These are phyloP conservation scores for Diplodus puntazzo DNA, from an alignment of 2,797 vertebrate species.

Conservation along the genomic window DNA sequence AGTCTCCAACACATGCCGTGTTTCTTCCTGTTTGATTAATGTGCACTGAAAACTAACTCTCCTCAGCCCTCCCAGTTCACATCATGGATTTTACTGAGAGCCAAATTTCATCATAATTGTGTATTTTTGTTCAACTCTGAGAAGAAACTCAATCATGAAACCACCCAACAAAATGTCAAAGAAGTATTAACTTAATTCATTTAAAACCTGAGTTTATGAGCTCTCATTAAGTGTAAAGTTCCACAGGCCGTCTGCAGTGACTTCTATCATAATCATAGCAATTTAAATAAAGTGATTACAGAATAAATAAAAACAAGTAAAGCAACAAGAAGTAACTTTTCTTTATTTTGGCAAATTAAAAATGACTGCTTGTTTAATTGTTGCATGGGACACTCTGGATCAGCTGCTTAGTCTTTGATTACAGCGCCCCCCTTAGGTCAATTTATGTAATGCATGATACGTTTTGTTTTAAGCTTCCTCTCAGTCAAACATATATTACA, in stretches of 20 bases:
- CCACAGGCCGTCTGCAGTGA: background rate
- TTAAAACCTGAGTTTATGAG: background rate
- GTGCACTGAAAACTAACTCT: too few relatives aligned
- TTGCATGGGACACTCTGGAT: slow-evolving; percentile 9
- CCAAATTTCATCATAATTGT: too few relatives aligned
- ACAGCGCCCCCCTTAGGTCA: slow-evolving; percentile 33
- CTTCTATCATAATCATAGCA: background rate
- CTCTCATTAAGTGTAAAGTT: background rate
- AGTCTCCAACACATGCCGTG: too few relatives aligned
- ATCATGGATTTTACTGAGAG: too few relatives aligned
- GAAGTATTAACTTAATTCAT: background rate
- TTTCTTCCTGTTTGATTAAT: too few relatives aligned
- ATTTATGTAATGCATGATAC: slow-evolving; percentile 33
- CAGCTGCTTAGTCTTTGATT: slow-evolving; percentile 37
- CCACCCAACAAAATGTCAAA: background rate
- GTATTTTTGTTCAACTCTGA: too few relatives aligned
- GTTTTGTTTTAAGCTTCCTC: slow-evolving; percentile 27
- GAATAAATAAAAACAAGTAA: slow-evolving; percentile 28
- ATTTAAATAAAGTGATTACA: background rate
- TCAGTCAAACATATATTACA: slow-evolving; percentile 52
- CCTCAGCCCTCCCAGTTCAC: too few relatives aligned
- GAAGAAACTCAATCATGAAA: too few relatives aligned
- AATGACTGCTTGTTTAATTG: slow-evolving; percentile 41
- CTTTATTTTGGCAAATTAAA: slow-evolving; percentile 65
- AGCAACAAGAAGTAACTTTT: slow-evolving; percentile 47